A percentile compares a stretch with the other conserved stretches of the same genome.
Conservation (phyloP, 2,113 vertebrate species). For the Accipiter virgatus region DNA sequence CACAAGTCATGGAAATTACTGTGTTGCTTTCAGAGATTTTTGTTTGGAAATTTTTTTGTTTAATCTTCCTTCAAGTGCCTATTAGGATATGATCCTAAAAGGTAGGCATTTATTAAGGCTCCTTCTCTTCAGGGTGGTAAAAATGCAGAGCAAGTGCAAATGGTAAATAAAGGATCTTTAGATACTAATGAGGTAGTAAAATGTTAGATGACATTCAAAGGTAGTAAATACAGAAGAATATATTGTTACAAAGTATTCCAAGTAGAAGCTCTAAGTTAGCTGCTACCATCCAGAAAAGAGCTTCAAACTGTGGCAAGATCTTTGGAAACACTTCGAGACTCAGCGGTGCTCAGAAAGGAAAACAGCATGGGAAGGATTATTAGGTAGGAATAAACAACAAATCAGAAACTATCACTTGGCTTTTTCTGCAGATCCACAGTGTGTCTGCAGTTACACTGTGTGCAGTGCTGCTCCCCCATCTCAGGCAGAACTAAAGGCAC, state of each 20-base stretch:
- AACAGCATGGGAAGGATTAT: not conserved
- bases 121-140: not conserved
- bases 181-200: not conserved
- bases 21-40: not conserved
- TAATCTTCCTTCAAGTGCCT: not conserved
- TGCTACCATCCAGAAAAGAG: not conserved
- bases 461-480: not conserved
- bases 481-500: not conserved
- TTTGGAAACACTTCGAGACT: not conserved
- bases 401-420: not conserved
- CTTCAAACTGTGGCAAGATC: not conserved
- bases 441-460: not conserved
- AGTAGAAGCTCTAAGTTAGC: not conserved
- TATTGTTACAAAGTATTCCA: not conserved
- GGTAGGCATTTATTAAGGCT: not conserved
- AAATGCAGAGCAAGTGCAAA: not conserved
- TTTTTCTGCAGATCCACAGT: not conserved
- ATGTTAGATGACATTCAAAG: not conserved
- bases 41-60: not conserved
- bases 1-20: not conserved
- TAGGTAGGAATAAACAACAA: not conserved
- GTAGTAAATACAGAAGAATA: not conserved
- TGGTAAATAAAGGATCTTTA: not conserved
- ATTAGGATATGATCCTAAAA: not conserved
- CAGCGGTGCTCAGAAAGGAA: not conserved